Evolutionary conservation across 1,140 invertebrate genomes (phyloP), one percentile per base, ranked within the genome.

Genomic region (Oppia nitens): DNA sequence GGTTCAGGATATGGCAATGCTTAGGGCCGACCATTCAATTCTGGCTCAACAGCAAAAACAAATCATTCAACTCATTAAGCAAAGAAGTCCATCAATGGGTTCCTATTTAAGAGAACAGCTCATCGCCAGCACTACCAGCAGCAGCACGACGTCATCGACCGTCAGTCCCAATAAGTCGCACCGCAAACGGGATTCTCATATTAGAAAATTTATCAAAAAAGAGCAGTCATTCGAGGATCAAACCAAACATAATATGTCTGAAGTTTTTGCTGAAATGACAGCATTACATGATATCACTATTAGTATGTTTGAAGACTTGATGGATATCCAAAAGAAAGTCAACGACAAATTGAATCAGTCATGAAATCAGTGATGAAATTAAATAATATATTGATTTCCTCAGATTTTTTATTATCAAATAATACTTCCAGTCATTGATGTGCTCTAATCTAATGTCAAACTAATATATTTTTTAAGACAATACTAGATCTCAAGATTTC

Each of bases 41-140:
- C 23, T 62, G 1, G 32, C 60, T 32, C 55, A 53, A 23, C 57
- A 62, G 26, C 60, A 62, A 51, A 48, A 60, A 24, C 49, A 58
- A 24, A 62, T 62, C 17, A 62, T 62, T 17, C 25, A 62, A 25
- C 40, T 59, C 25, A 62, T 62, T 23, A 62, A 62, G 47, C 12
- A 53, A 4, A 27, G 40, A 56, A 49, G n/a, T 28, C 11, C 6
- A 17, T 60, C 48, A 2, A 58, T 50, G 23, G 12, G 6, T 11
- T n/a, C n/a, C n/a, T n/a, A n/a, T n/a, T n/a, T n/a, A n/a, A 57
- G 28, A 24, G 21, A 23, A 3, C 20, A 49, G 3, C 4, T 47
- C 2, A 14, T 23, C 40, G 25, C 3, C 20, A n/a, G 48, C 2
- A 47, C 9, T 12, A n/a, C 20, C 9, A 49, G 21, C n/a, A 57